Evolutionary conservation across 2,797 vertebrate species (phyloP), one percentile per base, ranked within the genome.

Genomic region (Jordanella pulchra): DNA sequence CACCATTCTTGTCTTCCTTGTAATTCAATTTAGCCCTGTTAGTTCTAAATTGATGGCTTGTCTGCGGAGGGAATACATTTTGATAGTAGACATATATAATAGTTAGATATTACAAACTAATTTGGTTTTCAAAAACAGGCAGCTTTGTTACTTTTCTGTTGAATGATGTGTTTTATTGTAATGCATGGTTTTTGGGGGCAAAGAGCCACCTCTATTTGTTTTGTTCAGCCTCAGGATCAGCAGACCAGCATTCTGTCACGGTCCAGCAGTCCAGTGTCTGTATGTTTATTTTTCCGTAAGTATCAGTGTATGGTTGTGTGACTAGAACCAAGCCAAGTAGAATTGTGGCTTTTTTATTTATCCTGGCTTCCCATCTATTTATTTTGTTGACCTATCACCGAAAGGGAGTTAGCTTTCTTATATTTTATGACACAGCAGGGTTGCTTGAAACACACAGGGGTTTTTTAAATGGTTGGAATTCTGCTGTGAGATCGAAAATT

Each of bases 381-480:
- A 75, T 88, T 76, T 60, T 80, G 83, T 82, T 87, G 83, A 89
- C 82, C 84, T 78, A 68, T 84, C 76, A 71, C 65, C 14, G 50
- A 58, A 73, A 77, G 76, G 63, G 10, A 13, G 80, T 48, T 44
- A 78, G 75, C 82, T 3, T 67, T 80, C 58, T 81, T 77, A 75
- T 72, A 30, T 76, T 69, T 58, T 66, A 79, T 60, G 61, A 73
- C 79, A 76, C 71, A 28, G 28, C 73, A 58, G 58, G 82, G 78
- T 87, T 84, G 87, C 79, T 87, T 83, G 79, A 89, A 85, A 78
- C 75, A 69, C 58, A 0, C 42, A 69, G 58, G 63, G 77, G 81
- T 71, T 83, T 83, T 87, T 79, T 39, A 65, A 71, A 72, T 79
- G 83, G 72, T 77, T 75, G 71, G 78, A 91, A 90, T 90, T 87